These are phyloP conservation scores for Aspidiotus rigidus DNA, from an alignment of 2,888 invertebrate species.

Conservation along the genomic window DNA sequence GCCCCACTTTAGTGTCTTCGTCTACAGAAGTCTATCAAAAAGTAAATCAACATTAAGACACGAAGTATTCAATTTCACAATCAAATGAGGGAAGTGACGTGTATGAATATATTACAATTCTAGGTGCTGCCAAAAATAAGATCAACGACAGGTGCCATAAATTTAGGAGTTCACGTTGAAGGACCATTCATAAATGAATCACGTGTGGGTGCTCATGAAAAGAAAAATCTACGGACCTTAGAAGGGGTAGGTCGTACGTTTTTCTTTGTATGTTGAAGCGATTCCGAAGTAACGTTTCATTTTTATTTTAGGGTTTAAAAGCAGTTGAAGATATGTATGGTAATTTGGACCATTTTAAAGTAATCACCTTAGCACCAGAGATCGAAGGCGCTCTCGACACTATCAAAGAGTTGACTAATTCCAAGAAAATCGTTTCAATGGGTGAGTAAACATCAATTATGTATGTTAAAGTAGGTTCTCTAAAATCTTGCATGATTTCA, in stretches of 20 bases:
- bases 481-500: too few species aligned
- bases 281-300: not conserved
- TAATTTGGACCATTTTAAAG: slow-evolving; percentile 64
- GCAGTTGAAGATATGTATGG: slow-evolving; percentile 68
- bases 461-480: not conserved
- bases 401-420: slow-evolving; percentile 55
- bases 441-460: slow-evolving; percentile 45
- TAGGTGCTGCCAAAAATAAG: slow-evolving; percentile 62
- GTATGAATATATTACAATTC: not conserved
- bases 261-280: not conserved
- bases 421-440: slow-evolving; percentile 61
- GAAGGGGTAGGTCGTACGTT: slow-evolving; percentile 50
- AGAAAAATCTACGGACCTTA: slow-evolving; percentile 59
- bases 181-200: slow-evolving; percentile 88
- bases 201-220: slow-evolving; percentile 91
- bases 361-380: slow-evolving; percentile 92
- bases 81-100: not conserved
- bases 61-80: not conserved
- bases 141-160: slow-evolving; percentile 65
- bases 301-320: slow-evolving; percentile 59
- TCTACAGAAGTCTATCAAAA: slow-evolving; percentile 65
- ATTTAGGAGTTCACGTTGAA: slow-evolving; percentile 87
- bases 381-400: slow-evolving; percentile 59
- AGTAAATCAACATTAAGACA: slow-evolving; percentile 47
- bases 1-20: slow-evolving; percentile 93